These are phyloP conservation scores for Orcinus orca DNA, from an alignment of 2,113 vertebrate genomes.

Conservation along the genomic window DNA sequence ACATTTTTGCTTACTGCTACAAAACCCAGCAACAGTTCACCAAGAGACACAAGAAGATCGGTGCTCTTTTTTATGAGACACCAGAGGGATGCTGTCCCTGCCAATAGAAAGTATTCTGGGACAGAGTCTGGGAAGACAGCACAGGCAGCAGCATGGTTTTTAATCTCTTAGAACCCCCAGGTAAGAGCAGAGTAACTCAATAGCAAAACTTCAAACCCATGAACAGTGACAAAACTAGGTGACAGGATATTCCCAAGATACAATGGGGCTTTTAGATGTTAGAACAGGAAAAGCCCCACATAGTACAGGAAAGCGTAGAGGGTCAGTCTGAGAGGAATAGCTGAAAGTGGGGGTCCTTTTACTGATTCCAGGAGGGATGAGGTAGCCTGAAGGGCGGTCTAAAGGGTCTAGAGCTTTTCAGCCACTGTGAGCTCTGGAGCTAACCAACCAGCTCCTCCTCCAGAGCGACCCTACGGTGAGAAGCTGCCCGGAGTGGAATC, in stretches of 20 bases:
- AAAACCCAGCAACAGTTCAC: background rate
- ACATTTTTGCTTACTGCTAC: background rate
- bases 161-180: background rate
- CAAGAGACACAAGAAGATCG: background rate
- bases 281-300: background rate
- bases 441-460: background rate
- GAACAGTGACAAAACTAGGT: background rate
- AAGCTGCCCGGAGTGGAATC: background rate
- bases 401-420: background rate
- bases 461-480: background rate
- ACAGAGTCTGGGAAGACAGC: background rate
- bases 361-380: background rate
- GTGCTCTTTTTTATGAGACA: background rate
- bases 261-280: background rate
- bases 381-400: rapidly evolving
- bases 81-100: background rate
- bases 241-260: background rate
- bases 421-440: background rate
- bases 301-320: background rate
- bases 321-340: background rate
- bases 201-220: background rate
- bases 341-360: background rate
- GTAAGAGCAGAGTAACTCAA: background rate
- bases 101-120: background rate
- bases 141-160: background rate